These are phyloP conservation scores for Trichomalopsis sarcophagae DNA, from an alignment of 1,140 invertebrate species.

Conservation along the genomic window DNA sequence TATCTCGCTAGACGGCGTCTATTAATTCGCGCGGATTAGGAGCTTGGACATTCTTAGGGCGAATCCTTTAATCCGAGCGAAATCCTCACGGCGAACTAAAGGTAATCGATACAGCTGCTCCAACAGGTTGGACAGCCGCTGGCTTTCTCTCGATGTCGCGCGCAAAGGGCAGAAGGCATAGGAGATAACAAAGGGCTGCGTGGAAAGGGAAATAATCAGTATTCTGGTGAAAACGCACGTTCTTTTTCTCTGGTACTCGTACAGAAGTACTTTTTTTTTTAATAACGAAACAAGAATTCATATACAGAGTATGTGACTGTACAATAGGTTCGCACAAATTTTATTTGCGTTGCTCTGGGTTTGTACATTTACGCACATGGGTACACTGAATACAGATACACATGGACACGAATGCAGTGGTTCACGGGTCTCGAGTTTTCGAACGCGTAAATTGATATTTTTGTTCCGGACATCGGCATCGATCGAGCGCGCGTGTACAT, in stretches of 20 bases:
- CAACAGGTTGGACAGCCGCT: slow-evolving; percentile 44
- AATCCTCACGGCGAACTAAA: slow-evolving; percentile 16
- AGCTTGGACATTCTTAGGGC: slow-evolving; percentile 23
- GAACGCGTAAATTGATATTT: no score
- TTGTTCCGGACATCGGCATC: no score
- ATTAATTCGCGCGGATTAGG: not conserved
- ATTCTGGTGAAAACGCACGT: not conserved
- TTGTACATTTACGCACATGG: no score
- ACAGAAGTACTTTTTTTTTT: not conserved
- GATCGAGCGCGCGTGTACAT: no score
- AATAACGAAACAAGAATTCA: not conserved
- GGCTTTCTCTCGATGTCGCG: not conserved
- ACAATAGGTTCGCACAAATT: no score
- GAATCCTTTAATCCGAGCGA: slow-evolving; percentile 37
- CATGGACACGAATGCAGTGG: no score
- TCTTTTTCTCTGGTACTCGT: not conserved
- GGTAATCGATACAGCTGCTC: slow-evolving; percentile 48
- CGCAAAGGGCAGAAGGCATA: not conserved
- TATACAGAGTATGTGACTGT: not conserved
- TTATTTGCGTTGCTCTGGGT: no score
- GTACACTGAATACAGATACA: no score
- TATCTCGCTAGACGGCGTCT: not conserved
- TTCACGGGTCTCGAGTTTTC: no score
- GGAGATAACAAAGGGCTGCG: not conserved
- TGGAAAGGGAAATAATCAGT: slow-evolving; percentile 4